phyloP scores from a whole-genome alignment of 1,140 invertebrate species.

The Bombus affinis region DNA sequence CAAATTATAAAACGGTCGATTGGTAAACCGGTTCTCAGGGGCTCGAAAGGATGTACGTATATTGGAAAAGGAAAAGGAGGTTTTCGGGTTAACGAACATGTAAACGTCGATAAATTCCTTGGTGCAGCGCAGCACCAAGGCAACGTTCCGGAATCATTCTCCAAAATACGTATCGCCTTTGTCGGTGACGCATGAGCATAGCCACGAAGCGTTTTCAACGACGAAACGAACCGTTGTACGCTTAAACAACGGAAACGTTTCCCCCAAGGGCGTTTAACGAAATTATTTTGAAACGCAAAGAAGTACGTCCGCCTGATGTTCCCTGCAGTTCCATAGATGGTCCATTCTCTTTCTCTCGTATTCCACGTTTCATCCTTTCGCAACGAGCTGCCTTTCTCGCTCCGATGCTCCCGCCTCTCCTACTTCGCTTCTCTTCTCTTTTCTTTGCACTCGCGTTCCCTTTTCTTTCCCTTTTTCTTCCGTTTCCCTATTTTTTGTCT shows the following conservation, averaged over 20 bases:
- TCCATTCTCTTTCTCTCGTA: neutral
- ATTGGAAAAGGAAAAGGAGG: neutral
- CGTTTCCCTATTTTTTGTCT: neutral
- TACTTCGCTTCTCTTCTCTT: too few species aligned
- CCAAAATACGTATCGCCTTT: conserved; percentile 35
- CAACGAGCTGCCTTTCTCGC: neutral
- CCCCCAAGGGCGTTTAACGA: conserved; percentile 62
- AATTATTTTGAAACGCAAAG: conserved; percentile 69
- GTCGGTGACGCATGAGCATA: neutral
- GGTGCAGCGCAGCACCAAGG: neutral
- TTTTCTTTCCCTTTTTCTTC: conserved; percentile 20
- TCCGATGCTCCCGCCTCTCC: neutral
- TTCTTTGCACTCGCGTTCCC: conserved; percentile 12
- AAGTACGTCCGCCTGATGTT: conserved; percentile 52
- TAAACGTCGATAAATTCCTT: too few species aligned
- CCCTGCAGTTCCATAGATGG: conserved; percentile 19
- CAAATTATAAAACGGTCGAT: too few species aligned
- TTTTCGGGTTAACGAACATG: too few species aligned
- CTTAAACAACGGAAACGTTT: conserved; percentile 63
- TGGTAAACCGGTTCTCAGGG: too few species aligned
- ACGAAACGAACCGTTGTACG: conserved; percentile 28
- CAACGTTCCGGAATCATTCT: neutral
- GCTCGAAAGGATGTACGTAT: too few species aligned
- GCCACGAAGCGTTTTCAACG: conserved; percentile 24
- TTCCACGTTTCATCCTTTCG: conserved; percentile 8